phyloP scores from a whole-genome alignment of 2,797 vertebrate species.

The Xyrichtys novacula region DNA sequence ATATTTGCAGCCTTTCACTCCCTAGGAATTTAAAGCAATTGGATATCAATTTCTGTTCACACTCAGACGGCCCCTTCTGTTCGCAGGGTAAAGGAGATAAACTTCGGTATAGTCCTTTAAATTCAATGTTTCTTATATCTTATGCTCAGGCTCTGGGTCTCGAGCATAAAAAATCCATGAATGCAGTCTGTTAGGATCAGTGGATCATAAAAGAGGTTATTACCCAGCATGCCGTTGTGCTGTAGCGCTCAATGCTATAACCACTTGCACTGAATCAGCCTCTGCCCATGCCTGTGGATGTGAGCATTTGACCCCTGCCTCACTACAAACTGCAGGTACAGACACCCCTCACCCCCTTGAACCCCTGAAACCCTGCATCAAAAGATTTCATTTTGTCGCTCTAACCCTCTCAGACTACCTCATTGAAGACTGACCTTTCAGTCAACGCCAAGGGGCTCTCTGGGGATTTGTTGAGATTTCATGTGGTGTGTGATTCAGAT shows the following conservation, averaged over 20 bases:
- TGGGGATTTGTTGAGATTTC: constrained; percentile 54
- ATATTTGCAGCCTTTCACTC: no score
- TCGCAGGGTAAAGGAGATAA: background rate
- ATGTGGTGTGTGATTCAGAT: constrained; percentile 21
- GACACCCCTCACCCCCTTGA: background rate
- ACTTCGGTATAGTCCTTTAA: background rate
- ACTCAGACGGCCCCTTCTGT: no score
- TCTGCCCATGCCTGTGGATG: constrained; percentile 12
- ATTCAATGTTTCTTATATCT: background rate
- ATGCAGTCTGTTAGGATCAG: background rate
- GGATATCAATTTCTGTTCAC: no score
- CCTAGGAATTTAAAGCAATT: no score
- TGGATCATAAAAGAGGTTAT: constrained; percentile 8
- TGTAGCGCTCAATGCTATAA: constrained; percentile 22
- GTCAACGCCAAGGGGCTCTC: constrained; percentile 14
- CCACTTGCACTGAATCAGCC: constrained; percentile 18
- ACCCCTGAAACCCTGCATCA: background rate
- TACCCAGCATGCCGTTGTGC: constrained; percentile 23
- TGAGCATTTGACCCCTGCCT: constrained; percentile 36
- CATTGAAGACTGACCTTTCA: constrained; percentile 69
- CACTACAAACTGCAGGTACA: constrained; percentile 17
- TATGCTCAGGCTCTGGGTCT: background rate
- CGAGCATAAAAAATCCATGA: background rate
- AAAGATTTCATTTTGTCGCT: constrained; percentile 44
- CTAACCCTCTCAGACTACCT: constrained; percentile 36